Evolutionary conservation across 2,797 vertebrate genomes (phyloP), one percentile per base, ranked within the genome.

Genomic region (Danionella dracula): DNA sequence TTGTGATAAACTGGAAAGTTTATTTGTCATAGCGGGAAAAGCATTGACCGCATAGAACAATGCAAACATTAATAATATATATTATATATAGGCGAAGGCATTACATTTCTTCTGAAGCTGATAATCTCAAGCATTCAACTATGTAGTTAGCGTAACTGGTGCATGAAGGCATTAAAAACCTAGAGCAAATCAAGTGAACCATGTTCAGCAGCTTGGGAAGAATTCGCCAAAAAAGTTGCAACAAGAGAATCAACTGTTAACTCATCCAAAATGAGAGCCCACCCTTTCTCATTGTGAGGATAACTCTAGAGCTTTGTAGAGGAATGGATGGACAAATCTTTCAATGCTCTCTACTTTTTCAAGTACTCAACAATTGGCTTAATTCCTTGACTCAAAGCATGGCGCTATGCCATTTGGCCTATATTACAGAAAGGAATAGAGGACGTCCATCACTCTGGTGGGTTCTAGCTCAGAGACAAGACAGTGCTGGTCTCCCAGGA

Each of bases 321-420:
- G 57, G 32, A 81, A 83, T 49, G 61, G 57, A 70, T 62, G 66
- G 46, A 76, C 79, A 82, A 77, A 84, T 83, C 78, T 81, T 79
- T 84, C 78, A 80, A 69, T 82, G 77, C 74, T 73, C 75, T 80
- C 75, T 82, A 83, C 87, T 83, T 81, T 80, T 84, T 81, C 72
- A 79, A 83, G 63, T 46, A 81, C 78, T 76, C 72, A 73, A 73
- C 56, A 70, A 72, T 79, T 76, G 76, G 77, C 76, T 78, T 42
- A 73, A 74, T 75, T 77, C 77, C 59, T 55, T 42, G 57, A 79
- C 79, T 85, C 72, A 83, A 83, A 73, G 79, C 76, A 78, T 86
- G 87, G 82, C 82, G 83, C 76, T 4, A 70, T 82, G 84, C 85
- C 87, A 85, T 77, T 78, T 85, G 84, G 81, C 80, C 75, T 50